phyloP scores from a whole-genome alignment of 2,888 invertebrate genomes.

The Ernsta delagoae region DNA sequence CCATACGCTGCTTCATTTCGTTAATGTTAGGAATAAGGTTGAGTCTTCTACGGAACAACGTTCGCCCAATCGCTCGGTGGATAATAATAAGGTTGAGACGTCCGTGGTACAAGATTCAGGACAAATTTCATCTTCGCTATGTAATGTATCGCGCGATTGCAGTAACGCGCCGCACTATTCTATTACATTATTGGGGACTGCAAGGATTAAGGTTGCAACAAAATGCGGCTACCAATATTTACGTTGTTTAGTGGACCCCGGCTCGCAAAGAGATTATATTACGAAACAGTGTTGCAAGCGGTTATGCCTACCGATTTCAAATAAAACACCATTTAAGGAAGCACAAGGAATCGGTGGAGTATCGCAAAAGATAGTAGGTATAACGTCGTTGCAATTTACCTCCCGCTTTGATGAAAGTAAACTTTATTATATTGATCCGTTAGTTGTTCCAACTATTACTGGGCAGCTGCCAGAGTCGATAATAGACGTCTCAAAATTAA shows the following conservation, averaged over 20 bases:
- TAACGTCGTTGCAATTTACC: neutral
- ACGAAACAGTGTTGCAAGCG: neutral
- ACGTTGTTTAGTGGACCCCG: constrained; percentile 1
- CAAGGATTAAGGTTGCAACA: neutral
- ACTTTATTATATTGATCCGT: neutral
- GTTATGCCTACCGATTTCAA: constrained; percentile 1
- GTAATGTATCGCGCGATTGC: neutral
- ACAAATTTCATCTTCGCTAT: neutral
- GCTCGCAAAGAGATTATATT: neutral
- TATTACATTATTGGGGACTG: neutral
- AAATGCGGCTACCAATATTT: neutral
- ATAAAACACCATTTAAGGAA: neutral
- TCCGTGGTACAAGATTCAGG: neutral
- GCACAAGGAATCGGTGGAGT: neutral
- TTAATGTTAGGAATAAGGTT: neutral
- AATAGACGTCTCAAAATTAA: neutral
- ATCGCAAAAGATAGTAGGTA: constrained; percentile 1
- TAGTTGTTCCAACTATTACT: constrained; percentile 2
- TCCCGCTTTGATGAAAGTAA: constrained; percentile 4
- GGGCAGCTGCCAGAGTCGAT: neutral
- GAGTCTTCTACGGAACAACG: neutral
- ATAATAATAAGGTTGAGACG: neutral
- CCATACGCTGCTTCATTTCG: neutral
- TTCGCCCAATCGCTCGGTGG: neutral
- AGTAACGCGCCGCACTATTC: neutral